These are phyloP conservation scores for Helarctos malayanus DNA, from an alignment of 2,797 vertebrate species.

Conservation along the genomic window DNA sequence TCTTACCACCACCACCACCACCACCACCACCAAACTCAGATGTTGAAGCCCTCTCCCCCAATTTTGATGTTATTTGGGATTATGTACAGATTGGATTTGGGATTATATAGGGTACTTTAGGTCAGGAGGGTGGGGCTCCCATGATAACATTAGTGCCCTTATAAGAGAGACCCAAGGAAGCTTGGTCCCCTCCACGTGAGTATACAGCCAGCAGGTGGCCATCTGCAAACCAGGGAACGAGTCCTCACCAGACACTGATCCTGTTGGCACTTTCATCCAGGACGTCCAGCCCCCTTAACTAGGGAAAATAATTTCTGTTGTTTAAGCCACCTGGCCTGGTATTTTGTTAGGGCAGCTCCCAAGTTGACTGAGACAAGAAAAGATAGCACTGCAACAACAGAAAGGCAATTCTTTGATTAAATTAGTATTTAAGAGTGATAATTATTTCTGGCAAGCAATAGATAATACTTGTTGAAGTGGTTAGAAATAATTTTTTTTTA, in stretches of 20 bases:
- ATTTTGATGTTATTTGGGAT: neutral
- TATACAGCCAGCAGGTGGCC: neutral
- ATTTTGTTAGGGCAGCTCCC: neutral
- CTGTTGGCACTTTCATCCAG: neutral
- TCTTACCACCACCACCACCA: neutral
- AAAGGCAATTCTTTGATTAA: neutral
- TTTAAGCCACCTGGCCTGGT: neutral
- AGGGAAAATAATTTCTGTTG: neutral
- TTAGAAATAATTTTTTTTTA: neutral
- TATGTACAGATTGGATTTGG: neutral
- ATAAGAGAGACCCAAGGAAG: neutral
- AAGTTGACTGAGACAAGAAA: neutral
- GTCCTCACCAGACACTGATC: neutral
- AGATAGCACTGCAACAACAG: neutral
- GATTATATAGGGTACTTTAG: neutral
- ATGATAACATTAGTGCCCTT: neutral
- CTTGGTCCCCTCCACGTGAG: neutral
- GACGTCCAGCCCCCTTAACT: neutral
- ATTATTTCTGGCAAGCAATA: slow-evolving; percentile 15
- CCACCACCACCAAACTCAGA: neutral
- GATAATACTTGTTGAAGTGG: neutral
- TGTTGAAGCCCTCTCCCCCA: neutral
- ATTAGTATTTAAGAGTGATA: neutral
- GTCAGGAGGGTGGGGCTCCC: neutral
- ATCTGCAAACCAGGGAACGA: neutral